phyloP scores from a whole-genome alignment of 2,797 vertebrate species.

The Margarornis squamiger region DNA sequence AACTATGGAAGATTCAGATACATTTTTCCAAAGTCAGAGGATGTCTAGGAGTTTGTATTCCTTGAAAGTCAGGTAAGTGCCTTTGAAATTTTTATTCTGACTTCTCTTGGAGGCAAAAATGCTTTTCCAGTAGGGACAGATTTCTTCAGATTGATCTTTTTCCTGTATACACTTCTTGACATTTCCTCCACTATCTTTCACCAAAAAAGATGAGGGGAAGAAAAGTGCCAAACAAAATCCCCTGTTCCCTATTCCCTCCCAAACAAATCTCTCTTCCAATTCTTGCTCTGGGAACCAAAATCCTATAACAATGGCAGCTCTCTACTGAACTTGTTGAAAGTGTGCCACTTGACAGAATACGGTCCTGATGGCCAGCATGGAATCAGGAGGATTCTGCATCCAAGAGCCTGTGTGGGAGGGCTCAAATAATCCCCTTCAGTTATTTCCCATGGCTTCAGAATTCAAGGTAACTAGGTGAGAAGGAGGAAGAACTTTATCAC shows the following conservation, averaged over 20 bases:
- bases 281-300: not conserved
- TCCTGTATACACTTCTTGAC: not conserved
- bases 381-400: not conserved
- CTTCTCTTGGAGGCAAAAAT: not conserved
- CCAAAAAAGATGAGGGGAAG: not conserved
- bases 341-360: not conserved
- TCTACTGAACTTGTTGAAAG: not conserved
- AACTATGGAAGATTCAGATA: not conserved
- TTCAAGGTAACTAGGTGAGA: not conserved
- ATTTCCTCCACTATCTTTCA: not conserved
- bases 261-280: not conserved
- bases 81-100: not conserved
- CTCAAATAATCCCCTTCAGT: not conserved
- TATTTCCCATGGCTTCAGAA: not conserved
- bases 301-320: not conserved
- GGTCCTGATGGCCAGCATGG: rapidly evolving
- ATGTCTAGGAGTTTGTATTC: not conserved
- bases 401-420: not conserved
- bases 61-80: not conserved
- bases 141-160: not conserved
- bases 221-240: not conserved
- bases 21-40: not conserved
- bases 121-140: not conserved
- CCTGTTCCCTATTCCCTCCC: not conserved
- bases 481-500: not conserved